Base-by-base conservation (phyloP, 2,888 invertebrate genomes). In the Sinodicranocentrus sp. region DNA sequence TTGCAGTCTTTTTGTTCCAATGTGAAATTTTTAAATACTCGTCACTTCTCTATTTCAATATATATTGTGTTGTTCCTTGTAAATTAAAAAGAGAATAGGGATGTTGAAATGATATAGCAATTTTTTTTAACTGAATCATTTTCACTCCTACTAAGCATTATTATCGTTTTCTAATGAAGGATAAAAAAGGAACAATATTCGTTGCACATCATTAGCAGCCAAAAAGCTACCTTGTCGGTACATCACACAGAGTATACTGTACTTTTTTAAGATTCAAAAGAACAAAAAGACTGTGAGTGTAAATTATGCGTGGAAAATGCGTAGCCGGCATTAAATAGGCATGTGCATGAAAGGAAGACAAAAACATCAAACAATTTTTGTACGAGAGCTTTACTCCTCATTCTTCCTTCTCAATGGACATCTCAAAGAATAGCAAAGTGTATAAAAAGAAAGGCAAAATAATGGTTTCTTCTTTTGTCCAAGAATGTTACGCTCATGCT, bases 251-350 rank as follows among this genome's bases (percentile, higher is more conserved):
- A 10, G 5, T 33, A 33, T 33, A 33, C 10, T 57, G 5, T 17
- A 28, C 26, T 59, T 33, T 26, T 28, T 3, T 19, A 15, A 1
- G n/a, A 63, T 33, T 19, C 8, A n/a, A 57, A 57, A 28, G 28
- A 33, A 63, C 33, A 63, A 28, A 17, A 33, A 19, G 43, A 76
- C 25, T n/a, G 33, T 43, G 26, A 70, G 70, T 72, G 79, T 72
- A 80, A 80, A 80, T 73, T 80, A 80, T 39, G 80, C 73, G 80
- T 80, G 73, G 67, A 80, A 80, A 80, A 80, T 80, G 80, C 73
- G 67, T 79, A 79, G 71, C 71, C 65, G 78, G 70, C 59, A 57
- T 61, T 43, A 70, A 70, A 70, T 78, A 43, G 44, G 25, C 61
- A 65, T 65, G n/a, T 6, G 57, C 77, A 67, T 77, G 77, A 57